Base-by-base conservation (phyloP, 1,140 invertebrate species). In the Lasioglossum baleicum region DNA sequence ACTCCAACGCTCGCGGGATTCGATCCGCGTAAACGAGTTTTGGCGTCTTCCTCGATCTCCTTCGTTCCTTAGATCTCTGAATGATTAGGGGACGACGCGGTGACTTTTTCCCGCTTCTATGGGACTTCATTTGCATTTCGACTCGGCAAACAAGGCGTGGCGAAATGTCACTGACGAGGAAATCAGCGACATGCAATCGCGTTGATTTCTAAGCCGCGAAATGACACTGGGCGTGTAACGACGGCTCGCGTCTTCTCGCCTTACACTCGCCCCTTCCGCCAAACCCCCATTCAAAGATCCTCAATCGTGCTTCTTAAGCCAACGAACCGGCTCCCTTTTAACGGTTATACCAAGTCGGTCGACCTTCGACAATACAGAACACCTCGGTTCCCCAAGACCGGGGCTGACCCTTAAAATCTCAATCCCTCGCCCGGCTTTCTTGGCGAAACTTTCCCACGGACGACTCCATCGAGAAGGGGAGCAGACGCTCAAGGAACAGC, bases 271-370 rank as follows among this genome's bases (percentile, higher is more conserved):
- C 74, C 77, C 65, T 48, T 63, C 63, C 60, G 15, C 68, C 51
- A 72, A n/a, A 11, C 44, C 66, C 67, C 83, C 80, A 82, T 88
- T 88, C 84, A 85, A 80, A 75, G 72, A 79, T 78, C 75, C 53
- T 51, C 70, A 58, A 82, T 81, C 82, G 76, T 83, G 80, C 75
- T 82, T 71, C 81, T 88, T 86, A 83, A 88, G 85, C 83, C 74
- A 71, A 73, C 68, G 67, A 75, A 76, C 74, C 80, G 75, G 76
- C 70, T 71, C 77, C 79, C 70, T 76, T 90, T 90, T 83, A 84
- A 90, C 90, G 88, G 90, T 90, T 89, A 88, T 76, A 80, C 85
- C 89, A 84, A 87, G 88, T 88, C 85, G 83, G 77, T 73, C 84
- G 84, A 90, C 84, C 89, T 87, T 83, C 81, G 83, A 90, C 90